These are phyloP conservation scores for sheep (Ovis aries) DNA, from an alignment of 2,113 vertebrate species.

Conservation along the genomic window DNA sequence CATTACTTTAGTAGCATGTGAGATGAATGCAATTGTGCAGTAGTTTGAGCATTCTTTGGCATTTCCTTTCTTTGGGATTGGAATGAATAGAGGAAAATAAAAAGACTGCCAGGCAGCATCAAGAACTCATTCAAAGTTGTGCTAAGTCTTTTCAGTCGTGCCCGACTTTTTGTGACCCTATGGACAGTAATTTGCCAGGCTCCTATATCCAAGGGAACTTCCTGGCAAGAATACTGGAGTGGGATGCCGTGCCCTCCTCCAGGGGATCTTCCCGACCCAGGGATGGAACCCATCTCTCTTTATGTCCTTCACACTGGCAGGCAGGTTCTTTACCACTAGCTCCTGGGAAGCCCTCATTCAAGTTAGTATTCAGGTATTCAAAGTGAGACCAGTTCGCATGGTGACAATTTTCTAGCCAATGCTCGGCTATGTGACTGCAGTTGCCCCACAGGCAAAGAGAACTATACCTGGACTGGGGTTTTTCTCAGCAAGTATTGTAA, in stretches of 20 bases:
- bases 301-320: neutral
- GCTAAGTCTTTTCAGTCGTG: neutral
- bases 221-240: neutral
- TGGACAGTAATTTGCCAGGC: neutral
- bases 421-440: neutral
- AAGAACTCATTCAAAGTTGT: neutral
- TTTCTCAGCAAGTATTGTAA: neutral
- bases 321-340: neutral
- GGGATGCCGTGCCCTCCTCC: neutral
- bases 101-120: neutral
- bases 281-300: neutral
- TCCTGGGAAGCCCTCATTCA: neutral
- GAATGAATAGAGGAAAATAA: neutral
- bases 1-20: too few relatives aligned
- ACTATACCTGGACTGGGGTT: neutral
- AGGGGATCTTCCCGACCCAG: neutral
- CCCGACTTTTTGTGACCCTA: neutral
- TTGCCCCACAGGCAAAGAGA: neutral
- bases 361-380: neutral
- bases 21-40: too few relatives aligned
- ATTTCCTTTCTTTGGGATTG: too few relatives aligned
- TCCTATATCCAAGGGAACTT: neutral
- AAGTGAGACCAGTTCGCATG: neutral
- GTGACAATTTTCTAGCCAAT: neutral
- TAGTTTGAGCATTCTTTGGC: too few relatives aligned